A percentile compares a stretch with the other conserved stretches of the same genome.
phyloP scores from a whole-genome alignment of 2,113 vertebrate species.

The Archocentrus centrarchus region DNA sequence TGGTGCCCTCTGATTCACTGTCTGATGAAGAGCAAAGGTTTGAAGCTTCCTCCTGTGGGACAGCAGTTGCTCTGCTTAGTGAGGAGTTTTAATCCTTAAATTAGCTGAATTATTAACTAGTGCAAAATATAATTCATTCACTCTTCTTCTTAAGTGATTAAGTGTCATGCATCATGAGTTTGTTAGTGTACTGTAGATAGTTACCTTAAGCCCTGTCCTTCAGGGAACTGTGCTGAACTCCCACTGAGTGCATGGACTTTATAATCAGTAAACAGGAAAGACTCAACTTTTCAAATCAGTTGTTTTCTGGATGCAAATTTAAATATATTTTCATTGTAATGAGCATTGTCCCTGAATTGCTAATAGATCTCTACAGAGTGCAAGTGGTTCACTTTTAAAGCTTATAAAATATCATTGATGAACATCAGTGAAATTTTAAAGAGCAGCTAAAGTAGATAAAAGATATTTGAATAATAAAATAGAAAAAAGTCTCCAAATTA shows the following conservation, averaged over 20 bases:
- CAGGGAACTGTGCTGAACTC: neutral
- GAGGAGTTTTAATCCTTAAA: constrained; percentile 63
- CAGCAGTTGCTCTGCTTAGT: constrained; percentile 34
- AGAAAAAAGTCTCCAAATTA: neutral
- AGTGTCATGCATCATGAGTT: neutral
- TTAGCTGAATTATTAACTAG: constrained; percentile 66
- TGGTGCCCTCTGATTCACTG: too few relatives aligned
- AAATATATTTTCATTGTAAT: neutral
- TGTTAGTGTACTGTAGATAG: neutral
- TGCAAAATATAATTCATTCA: constrained; percentile 8
- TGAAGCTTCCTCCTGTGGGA: constrained; percentile 38
- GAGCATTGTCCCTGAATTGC: neutral
- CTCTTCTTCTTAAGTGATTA: neutral
- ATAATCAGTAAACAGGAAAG: neutral
- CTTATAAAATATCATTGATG: neutral
- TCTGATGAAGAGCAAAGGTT: neutral
- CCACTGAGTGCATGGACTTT: neutral
- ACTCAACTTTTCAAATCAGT: neutral
- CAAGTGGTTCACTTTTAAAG: neutral
- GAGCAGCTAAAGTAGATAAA: neutral
- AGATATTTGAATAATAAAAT: neutral
- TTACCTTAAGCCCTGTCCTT: neutral
- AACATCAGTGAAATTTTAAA: neutral
- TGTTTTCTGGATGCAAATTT: neutral
- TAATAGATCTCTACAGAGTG: neutral